phyloP scores from a whole-genome alignment of 2,888 invertebrate genomes.

The Thyatira batis region DNA sequence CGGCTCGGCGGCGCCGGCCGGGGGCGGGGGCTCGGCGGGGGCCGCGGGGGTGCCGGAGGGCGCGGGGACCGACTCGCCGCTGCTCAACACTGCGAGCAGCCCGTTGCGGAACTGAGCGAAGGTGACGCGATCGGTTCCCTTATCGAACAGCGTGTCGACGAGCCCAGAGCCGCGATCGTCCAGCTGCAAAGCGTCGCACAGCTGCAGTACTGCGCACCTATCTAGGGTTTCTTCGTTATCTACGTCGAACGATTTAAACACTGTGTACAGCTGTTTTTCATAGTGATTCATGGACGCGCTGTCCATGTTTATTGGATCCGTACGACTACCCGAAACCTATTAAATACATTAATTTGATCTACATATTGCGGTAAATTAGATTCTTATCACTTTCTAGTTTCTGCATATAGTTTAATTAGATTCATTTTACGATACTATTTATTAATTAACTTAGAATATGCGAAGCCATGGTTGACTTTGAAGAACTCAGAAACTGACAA shows the following conservation, averaged over 20 bases:
- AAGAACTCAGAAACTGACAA: no score
- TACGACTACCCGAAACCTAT: conserved; percentile 4
- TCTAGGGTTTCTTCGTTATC: conserved; percentile 87
- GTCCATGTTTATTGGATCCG: conserved; percentile 51
- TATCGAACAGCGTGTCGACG: conserved; percentile 82
- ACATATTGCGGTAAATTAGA: not conserved
- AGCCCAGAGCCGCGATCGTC: conserved; percentile 86
- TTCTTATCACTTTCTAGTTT: not conserved
- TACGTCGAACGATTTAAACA: conserved; percentile 90
- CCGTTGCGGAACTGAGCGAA: conserved; percentile 91
- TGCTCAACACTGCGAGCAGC: conserved; percentile 86
- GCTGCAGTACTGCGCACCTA: conserved; percentile 84
- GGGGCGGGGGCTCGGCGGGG: conserved; percentile 33
- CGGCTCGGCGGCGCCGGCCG: conserved; percentile 27
- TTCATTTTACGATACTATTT: not conserved
- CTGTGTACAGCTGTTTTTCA: conserved; percentile 90
- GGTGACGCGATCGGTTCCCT: conserved; percentile 77
- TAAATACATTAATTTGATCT: not conserved
- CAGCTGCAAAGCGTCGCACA: conserved; percentile 90
- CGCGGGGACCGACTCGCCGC: conserved; percentile 49
- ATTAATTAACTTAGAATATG: no score
- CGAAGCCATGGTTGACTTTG: no score
- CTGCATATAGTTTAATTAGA: not conserved
- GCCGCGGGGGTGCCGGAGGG: conserved; percentile 28
- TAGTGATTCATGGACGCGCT: conserved; percentile 85